Base-by-base conservation (phyloP, 1,140 invertebrate genomes). In the Achatina immaculata region DNA sequence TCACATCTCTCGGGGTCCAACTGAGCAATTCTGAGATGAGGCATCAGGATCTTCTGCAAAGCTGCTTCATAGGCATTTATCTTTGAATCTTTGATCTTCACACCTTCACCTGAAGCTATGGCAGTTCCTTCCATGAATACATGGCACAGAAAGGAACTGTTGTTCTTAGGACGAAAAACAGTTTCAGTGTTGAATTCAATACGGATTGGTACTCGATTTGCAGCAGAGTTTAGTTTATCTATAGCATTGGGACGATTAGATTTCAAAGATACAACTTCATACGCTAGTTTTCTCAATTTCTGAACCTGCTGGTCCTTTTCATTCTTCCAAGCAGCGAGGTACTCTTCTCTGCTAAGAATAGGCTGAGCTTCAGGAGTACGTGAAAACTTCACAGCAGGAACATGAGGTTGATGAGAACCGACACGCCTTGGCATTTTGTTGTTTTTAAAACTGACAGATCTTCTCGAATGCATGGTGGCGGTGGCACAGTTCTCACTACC, bases 41-140 rank as follows among this genome's bases (percentile, higher is more conserved):
- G 83, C 65, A 81, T 85, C 2, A 65, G 65, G 24, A 89, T 79
- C 21, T 84, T 65, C 40, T 86, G 65, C 31, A 88, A 40, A 51
- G 86, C 86, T 68, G 85, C 85, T 28, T 85, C 71, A 81, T 83
- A 89, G 19, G 89, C 88, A 16, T 86, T 82, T 36, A 83, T 82
- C 73, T 88, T 90, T 28, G 89, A 85, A 11, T 76, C 65, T 75
- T 86, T 89, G 48, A 88, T 87, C 28, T 78, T 83, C 19, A 78
- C 40, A 7, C 75, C 84, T 55, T 75, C 55, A 28, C 85, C 88
- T 34, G 76, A 43, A 1, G 81, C 80, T 40, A 88, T 45, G 4
- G n/a, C 21, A 0, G 87, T 78, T 16, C 77, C 65, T 66, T 87
- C 84, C 28, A 89, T 80, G 36, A 77, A 43, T 34, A 89, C 68